Conservation (phyloP, 2,888 invertebrate genomes). For the Nomada ferruginata region DNA sequence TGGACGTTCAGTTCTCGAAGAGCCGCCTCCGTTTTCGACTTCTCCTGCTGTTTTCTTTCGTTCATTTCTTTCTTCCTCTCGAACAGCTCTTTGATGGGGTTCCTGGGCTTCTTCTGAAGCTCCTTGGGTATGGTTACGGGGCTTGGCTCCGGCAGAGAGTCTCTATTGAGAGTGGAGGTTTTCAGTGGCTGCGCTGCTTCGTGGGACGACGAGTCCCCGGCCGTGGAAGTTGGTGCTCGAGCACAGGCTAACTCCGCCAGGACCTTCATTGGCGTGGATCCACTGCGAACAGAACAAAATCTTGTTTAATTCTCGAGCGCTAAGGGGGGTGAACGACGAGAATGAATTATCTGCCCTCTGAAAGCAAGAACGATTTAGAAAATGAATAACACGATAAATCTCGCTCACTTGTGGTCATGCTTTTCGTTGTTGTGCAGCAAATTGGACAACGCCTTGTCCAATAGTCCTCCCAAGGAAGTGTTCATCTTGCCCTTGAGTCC, state of each 20-base stretch:
- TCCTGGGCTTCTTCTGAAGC: slow-evolving; percentile 74
- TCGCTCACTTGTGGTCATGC: slow-evolving; percentile 81
- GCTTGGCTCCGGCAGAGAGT: slow-evolving; percentile 14
- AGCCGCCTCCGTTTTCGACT: slow-evolving; percentile 65
- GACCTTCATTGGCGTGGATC: slow-evolving; percentile 82
- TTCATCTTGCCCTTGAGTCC: slow-evolving; percentile 75
- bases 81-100: slow-evolving; percentile 81
- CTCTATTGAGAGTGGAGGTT: slow-evolving; percentile 21
- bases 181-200: slow-evolving; percentile 46
- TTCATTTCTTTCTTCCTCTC: slow-evolving; percentile 81
- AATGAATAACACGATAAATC: not conserved
- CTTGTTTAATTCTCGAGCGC: not conserved
- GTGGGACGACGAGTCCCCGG: slow-evolving; percentile 45
- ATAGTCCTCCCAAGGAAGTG: slow-evolving; percentile 74
- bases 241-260: slow-evolving; percentile 82
- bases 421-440: slow-evolving; percentile 80
- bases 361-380: not conserved
- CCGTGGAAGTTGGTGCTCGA: slow-evolving; percentile 79
- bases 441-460: slow-evolving; percentile 80
- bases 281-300: slow-evolving; percentile 71
- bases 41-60: slow-evolving; percentile 78
- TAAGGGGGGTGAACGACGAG: no score
- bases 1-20: slow-evolving; percentile 67
- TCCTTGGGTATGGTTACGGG: slow-evolving; percentile 47
- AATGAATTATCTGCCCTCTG: no score